Conservation (phyloP, 2,888 invertebrate genomes). For the Archips crataeganus region DNA sequence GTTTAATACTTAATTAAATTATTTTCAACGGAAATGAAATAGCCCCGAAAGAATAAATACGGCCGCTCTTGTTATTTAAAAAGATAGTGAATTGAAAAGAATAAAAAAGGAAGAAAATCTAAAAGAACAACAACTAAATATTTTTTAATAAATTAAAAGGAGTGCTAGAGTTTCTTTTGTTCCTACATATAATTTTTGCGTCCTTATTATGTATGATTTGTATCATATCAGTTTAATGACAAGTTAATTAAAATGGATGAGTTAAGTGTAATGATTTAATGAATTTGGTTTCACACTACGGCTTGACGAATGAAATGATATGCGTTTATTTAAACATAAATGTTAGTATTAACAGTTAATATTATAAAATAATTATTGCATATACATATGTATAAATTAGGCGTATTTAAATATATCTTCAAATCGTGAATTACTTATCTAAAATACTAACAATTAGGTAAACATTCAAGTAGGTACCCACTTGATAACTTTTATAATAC, state of each 20-base stretch:
- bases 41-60: too few relatives aligned
- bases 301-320: background rate
- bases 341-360: background rate
- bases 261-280: background rate
- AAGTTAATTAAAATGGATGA: background rate
- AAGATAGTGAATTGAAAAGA: too few relatives aligned
- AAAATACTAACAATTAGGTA: background rate
- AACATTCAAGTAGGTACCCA: background rate
- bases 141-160: too few relatives aligned
- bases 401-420: background rate
- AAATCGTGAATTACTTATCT: background rate
- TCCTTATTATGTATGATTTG: too few relatives aligned
- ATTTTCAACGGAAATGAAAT: too few relatives aligned
- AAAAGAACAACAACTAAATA: too few relatives aligned
- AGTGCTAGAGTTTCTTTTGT: too few relatives aligned
- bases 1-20: too few relatives aligned
- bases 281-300: background rate
- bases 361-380: background rate
- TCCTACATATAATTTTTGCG: too few relatives aligned
- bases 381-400: constrained; percentile 1
- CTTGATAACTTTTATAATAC: background rate
- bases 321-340: background rate
- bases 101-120: too few relatives aligned
- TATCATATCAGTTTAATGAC: too few relatives aligned
- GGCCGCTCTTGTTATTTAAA: too few relatives aligned